These are phyloP conservation scores for Numenius arquata DNA, from an alignment of 2,113 vertebrate genomes.

Conservation along the genomic window DNA sequence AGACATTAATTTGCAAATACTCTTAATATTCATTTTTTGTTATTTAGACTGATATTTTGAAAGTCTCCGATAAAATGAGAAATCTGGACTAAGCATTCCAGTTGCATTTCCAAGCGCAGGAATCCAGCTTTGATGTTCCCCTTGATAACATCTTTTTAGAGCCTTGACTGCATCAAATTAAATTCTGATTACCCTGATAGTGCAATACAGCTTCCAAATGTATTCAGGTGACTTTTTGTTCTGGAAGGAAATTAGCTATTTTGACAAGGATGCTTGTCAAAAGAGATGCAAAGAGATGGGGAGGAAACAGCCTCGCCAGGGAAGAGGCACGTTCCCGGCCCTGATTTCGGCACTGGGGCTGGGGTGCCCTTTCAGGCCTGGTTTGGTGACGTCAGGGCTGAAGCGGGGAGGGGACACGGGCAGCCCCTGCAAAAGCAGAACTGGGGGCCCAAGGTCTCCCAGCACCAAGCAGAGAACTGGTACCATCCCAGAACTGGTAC, in stretches of 20 bases:
- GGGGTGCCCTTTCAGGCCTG: no score
- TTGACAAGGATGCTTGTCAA: conserved; percentile 34
- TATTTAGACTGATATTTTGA: conserved; percentile 47
- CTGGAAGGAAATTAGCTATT: conserved; percentile 50
- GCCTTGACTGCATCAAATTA: conserved; percentile 67
- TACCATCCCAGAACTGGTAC: no score
- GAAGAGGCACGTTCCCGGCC: background rate
- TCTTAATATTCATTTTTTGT: conserved; percentile 47
- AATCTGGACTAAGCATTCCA: conserved; percentile 34
- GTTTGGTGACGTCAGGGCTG: background rate
- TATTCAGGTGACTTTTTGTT: conserved; percentile 64
- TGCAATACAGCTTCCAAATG: conserved; percentile 34
- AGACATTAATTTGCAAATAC: conserved; percentile 56
- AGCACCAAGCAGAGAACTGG: background rate
- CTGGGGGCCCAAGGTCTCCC: background rate
- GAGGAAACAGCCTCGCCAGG: background rate
- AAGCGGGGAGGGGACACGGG: background rate
- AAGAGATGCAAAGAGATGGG: background rate
- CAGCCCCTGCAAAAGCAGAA: background rate
- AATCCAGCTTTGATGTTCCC: conserved; percentile 66
- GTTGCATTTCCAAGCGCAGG: conserved; percentile 42
- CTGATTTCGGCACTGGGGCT: background rate
- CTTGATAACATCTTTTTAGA: conserved; percentile 63
- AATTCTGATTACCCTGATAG: conserved; percentile 64
- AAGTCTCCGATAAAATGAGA: conserved; percentile 36